Base-by-base conservation (phyloP, 2,113 vertebrate species). In the Hymenochirus boettgeri region DNA sequence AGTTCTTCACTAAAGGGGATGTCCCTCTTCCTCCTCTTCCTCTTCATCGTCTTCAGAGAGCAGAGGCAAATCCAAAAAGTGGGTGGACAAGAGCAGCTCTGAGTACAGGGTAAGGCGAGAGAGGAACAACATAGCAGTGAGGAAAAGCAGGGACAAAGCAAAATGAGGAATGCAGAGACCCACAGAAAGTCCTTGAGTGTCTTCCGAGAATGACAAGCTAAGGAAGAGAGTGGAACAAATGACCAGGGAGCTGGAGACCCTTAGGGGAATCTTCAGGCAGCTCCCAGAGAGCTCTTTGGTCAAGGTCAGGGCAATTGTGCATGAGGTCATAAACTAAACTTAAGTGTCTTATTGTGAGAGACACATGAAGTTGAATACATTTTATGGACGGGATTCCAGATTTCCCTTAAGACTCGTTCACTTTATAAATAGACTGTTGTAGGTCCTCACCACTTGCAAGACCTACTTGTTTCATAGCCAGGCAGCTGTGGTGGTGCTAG, bases 61-160 rank as follows among this genome's bases (percentile, higher is more conserved):
- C 46, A 79, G 85, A 17, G 83, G 83, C 48, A 97, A 96, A 67
- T 27, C 74, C 71, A 98, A 96, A 82, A 99, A 98, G 80, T 78
- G 85, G 61, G 80, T 98, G 54, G 95, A 99, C 85, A 99, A 99
- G 82, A 89, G 65, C 88, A 99, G 94, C 82, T 82, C 80, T 63
- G 96, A 99, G 84, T 99, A 99, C 83, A 89, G 95, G 48, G 85
- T 96, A 84, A 67, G 95, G 74, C 86, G 96, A 37, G 95, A 99
- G 86, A 90, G 96, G 81, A 99, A 99, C 86, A 99, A 99, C 82
- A 93, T 99, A 74, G 96, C 96, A 1, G 96, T 99, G 82, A 89
- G 95, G 70, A 99, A 99, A 79, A 97, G 94, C 85, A 81, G 95
- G 21, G 95, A 99, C 86, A 99, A 99, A 78, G 95, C 96, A 42